A percentile compares a stretch with the other conserved stretches of the same genome.
phyloP scores from a whole-genome alignment of 2,797 vertebrate species.

The Thaleichthys pacificus region DNA sequence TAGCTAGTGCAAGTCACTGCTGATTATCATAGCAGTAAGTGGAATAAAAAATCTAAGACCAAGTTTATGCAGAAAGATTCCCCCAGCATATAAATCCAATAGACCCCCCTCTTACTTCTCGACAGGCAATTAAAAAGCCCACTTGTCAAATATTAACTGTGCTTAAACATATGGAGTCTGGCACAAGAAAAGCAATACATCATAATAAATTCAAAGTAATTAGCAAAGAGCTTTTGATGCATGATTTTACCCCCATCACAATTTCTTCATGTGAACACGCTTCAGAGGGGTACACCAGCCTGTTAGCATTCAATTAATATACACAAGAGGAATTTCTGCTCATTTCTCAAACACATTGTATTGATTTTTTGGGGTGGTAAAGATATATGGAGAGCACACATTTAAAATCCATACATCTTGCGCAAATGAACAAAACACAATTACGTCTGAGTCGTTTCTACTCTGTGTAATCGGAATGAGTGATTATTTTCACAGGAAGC shows the following conservation, averaged over 20 bases:
- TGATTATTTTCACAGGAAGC: slow-evolving; percentile 73
- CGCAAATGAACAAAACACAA: slow-evolving; percentile 56
- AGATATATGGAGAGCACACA: slow-evolving; percentile 36
- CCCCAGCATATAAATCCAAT: slow-evolving; percentile 34
- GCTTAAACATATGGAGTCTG: slow-evolving; percentile 50
- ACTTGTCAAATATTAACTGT: slow-evolving; percentile 56
- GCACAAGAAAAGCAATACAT: slow-evolving; percentile 41
- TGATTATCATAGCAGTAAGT: slow-evolving; percentile 35
- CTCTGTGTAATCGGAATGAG: slow-evolving; percentile 66
- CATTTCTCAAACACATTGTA: slow-evolving; percentile 51
- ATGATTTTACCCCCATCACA: slow-evolving; percentile 38
- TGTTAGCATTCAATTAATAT: slow-evolving; percentile 58
- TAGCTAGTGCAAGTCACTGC: too few relatives aligned
- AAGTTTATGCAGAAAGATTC: slow-evolving; percentile 13
- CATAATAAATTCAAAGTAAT: slow-evolving; percentile 56
- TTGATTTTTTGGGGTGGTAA: slow-evolving; percentile 22
- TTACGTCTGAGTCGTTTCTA: slow-evolving; percentile 61
- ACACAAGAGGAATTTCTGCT: slow-evolving; percentile 49
- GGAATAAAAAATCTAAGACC: slow-evolving; percentile 49
- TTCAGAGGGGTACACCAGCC: slow-evolving; percentile 41
- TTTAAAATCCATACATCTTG: slow-evolving; percentile 55
- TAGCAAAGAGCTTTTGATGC: slow-evolving; percentile 55
- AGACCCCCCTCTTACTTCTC: slow-evolving; percentile 37
- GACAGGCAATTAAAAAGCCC: slow-evolving; percentile 51
- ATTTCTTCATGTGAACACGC: slow-evolving; percentile 40